Evolutionary conservation across 2,888 invertebrate species (phyloP).

Genomic region (Heliconius ismenius): DNA sequence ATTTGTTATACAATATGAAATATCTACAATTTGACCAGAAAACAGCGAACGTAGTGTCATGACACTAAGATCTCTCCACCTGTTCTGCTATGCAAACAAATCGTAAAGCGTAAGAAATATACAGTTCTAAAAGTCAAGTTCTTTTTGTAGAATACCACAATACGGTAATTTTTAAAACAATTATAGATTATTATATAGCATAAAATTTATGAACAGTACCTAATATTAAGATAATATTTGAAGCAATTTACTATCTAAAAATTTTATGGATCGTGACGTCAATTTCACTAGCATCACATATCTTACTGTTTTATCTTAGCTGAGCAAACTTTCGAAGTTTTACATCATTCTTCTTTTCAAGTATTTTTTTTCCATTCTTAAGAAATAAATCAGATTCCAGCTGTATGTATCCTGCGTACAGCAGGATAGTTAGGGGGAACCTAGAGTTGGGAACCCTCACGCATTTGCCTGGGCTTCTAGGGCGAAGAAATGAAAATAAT

Average conservation of each 20-base stretch:
- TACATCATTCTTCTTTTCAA: neutral
- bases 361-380: neutral
- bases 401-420: too few relatives aligned
- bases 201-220: constrained; percentile 2
- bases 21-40: neutral
- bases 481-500: too few relatives aligned
- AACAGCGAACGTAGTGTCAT: neutral
- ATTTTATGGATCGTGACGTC: constrained; percentile 21
- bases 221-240: constrained; percentile 7
- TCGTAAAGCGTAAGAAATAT: too few relatives aligned
- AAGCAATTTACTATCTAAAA: constrained; percentile 7
- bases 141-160: neutral
- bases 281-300: constrained; percentile 11
- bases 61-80: neutral
- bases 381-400: too few relatives aligned
- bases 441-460: too few relatives aligned
- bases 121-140: neutral
- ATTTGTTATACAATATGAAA: too few relatives aligned
- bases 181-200: neutral
- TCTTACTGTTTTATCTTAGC: neutral
- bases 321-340: constrained; percentile 8
- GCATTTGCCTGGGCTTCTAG: too few relatives aligned
- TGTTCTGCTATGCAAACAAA: neutral
- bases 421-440: too few relatives aligned
- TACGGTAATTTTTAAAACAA: neutral